Conservation (phyloP, 2,888 invertebrate genomes). For the Bugulina stolonifera region DNA sequence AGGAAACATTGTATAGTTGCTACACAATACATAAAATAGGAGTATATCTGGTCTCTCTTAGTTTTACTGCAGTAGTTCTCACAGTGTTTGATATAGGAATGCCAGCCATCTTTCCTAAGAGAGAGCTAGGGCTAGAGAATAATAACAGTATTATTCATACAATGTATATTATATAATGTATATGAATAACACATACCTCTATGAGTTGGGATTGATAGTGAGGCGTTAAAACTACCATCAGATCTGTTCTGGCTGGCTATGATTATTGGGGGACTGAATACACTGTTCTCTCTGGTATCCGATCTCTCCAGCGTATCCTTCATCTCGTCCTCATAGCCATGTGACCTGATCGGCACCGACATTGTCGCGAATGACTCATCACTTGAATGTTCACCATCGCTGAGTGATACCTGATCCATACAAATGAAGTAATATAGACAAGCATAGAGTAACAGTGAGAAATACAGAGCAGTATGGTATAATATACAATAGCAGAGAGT, state of each 20-base stretch:
- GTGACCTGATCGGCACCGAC: conserved; percentile 30
- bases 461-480: too few relatives aligned
- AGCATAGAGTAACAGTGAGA: too few relatives aligned
- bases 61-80: too few relatives aligned
- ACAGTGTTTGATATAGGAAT: too few relatives aligned
- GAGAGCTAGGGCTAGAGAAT: too few relatives aligned
- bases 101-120: too few relatives aligned
- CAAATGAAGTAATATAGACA: background rate
- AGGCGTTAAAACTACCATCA: background rate
- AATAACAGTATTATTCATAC: too few relatives aligned
- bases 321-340: conserved; percentile 49
- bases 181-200: background rate
- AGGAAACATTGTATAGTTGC: too few relatives aligned
- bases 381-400: conserved; percentile 18
- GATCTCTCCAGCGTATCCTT: conserved; percentile 31
- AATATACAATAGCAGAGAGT: too few relatives aligned
- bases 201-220: background rate
- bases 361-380: conserved; percentile 19
- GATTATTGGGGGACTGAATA: conserved; percentile 48
- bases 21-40: too few relatives aligned
- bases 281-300: conserved; percentile 42
- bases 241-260: conserved; percentile 33
- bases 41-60: too few relatives aligned
- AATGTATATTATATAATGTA: too few relatives aligned
- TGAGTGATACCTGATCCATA: conserved; percentile 9